phyloP scores from a whole-genome alignment of 1,140 invertebrate species.

The Cydia splendana region DNA sequence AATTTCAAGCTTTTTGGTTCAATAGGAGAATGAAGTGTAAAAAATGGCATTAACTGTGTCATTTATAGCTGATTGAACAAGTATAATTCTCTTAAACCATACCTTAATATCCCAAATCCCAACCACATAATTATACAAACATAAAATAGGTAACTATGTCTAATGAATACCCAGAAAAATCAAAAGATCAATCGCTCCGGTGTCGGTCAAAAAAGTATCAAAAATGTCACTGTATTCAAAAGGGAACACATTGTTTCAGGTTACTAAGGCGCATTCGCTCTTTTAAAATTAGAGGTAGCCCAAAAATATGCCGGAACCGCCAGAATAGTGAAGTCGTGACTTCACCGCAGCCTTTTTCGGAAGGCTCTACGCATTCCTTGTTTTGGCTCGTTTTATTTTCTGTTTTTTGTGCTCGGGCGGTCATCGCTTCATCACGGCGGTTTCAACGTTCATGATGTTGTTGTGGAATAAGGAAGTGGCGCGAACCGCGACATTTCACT shows the following conservation, averaged over 20 bases:
- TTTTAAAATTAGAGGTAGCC: neutral
- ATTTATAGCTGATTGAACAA: neutral
- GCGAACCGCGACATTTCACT: slow-evolving; percentile 3
- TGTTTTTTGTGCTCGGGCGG: slow-evolving; percentile 16
- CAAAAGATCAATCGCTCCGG: neutral
- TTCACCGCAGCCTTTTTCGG: slow-evolving; percentile 49
- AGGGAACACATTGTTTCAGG: neutral
- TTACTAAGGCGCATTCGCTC: neutral
- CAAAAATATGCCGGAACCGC: slow-evolving; percentile 48
- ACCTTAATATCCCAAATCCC: neutral
- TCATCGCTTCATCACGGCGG: slow-evolving; percentile 23
- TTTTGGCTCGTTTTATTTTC: slow-evolving; percentile 29
- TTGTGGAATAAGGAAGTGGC: neutral
- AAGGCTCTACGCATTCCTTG: slow-evolving; percentile 48
- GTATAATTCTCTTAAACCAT: neutral
- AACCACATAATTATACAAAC: slow-evolving; percentile 2
- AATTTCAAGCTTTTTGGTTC: too few species aligned
- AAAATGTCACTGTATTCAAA: neutral
- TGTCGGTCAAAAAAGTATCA: neutral
- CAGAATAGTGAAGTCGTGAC: slow-evolving; percentile 50
- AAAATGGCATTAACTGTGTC: too few species aligned
- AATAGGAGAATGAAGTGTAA: too few species aligned
- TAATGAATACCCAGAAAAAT: slow-evolving; percentile 9
- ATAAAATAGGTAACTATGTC: neutral
- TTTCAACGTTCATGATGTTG: neutral